Percentiles rank a stretch among this genome's conserved stretches.
Conservation (phyloP, 1,140 invertebrate genomes). For the Hycleus cichorii region DNA sequence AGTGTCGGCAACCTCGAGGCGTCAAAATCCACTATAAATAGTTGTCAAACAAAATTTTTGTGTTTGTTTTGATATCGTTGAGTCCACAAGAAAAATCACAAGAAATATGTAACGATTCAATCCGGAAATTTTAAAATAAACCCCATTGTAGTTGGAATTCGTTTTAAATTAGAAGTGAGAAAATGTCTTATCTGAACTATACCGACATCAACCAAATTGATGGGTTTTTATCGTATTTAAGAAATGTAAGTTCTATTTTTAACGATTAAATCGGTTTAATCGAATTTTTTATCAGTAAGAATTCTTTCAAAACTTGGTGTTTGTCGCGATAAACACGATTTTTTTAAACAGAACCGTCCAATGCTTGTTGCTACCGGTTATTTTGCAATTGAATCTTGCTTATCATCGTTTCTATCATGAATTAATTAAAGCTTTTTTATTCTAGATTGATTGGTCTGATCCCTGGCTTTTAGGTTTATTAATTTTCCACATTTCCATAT, state of each 20-base stretch:
- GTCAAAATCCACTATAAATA: too few relatives aligned
- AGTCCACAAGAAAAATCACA: not conserved
- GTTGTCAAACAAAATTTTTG: not conserved
- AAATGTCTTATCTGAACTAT: slow-evolving; percentile 21
- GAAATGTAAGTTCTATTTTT: slow-evolving; percentile 45
- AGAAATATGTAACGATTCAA: too few relatives aligned
- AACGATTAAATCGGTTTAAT: not conserved
- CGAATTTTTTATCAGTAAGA: not conserved
- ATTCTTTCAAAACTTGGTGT: slow-evolving; percentile 1
- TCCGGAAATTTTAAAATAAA: too few relatives aligned
- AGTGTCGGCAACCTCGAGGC: too few relatives aligned
- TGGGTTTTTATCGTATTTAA: slow-evolving; percentile 29
- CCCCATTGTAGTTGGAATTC: too few relatives aligned
- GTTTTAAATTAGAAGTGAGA: not conserved
- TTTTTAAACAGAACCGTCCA: too few relatives aligned
- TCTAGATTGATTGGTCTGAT: slow-evolving; percentile 83
- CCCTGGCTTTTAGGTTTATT: slow-evolving; percentile 74
- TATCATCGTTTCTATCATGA: not conserved
- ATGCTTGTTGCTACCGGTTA: not conserved
- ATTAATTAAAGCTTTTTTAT: slow-evolving; percentile 31
- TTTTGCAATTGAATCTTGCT: slow-evolving; percentile 1
- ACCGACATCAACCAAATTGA: slow-evolving; percentile 30
- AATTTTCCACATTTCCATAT: slow-evolving; percentile 66
- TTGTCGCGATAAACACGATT: not conserved
- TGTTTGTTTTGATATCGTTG: not conserved